Percentiles rank a stretch among this genome's conserved stretches.
phyloP scores from a whole-genome alignment of 2,797 vertebrate genomes.

The Zenarchopterus dispar region DNA sequence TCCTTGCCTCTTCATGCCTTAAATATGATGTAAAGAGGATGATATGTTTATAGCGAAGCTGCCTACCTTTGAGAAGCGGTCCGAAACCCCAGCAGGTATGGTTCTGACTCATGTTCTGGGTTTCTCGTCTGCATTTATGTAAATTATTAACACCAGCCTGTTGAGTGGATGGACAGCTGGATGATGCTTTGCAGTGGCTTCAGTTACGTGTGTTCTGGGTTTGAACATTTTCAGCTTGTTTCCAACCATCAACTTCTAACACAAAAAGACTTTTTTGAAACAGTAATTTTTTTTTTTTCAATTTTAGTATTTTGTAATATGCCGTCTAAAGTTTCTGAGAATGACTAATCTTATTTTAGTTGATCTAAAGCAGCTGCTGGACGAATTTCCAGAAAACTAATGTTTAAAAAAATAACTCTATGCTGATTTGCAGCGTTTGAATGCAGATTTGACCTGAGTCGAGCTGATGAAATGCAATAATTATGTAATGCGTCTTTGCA shows the following conservation, averaged over 20 bases:
- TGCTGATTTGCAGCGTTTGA: constrained; percentile 37
- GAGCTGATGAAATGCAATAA: constrained; percentile 34
- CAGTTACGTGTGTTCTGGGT: constrained; percentile 16
- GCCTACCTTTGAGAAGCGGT: constrained; percentile 90
- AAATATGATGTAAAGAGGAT: constrained; percentile 78
- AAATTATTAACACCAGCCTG: constrained; percentile 51
- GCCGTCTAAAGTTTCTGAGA: constrained; percentile 13
- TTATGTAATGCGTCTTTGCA: constrained; percentile 35
- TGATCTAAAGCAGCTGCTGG: constrained; percentile 31
- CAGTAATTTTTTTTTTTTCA: constrained; percentile 1
- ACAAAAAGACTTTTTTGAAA: constrained; percentile 15
- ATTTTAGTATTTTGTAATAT: background rate
- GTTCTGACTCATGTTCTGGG: constrained; percentile 55
- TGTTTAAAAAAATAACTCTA: constrained; percentile 37
- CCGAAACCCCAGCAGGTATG: constrained; percentile 90
- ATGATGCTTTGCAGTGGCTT: constrained; percentile 35
- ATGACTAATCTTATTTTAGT: constrained; percentile 9
- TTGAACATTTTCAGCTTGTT: constrained; percentile 11
- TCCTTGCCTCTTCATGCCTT: constrained; percentile 45
- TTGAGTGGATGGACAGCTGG: constrained; percentile 19
- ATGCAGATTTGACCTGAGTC: constrained; percentile 29
- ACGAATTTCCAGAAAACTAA: background rate
- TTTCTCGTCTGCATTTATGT: constrained; percentile 27
- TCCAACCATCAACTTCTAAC: constrained; percentile 42
- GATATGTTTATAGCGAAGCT: constrained; percentile 88